Conservation (phyloP, 2,888 invertebrate species). For the Podotricha telesiphe region DNA sequence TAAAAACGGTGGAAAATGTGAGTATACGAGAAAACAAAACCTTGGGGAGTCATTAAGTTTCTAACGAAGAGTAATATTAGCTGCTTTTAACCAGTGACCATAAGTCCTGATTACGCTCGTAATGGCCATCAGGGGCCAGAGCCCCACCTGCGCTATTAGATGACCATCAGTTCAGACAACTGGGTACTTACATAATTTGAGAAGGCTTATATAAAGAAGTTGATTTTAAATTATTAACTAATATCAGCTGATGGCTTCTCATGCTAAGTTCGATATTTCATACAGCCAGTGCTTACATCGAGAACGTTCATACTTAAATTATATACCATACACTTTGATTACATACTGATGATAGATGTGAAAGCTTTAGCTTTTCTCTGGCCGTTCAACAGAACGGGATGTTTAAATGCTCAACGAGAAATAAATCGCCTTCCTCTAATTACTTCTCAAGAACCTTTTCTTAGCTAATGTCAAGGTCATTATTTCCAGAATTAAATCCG, state of each 20-base stretch:
- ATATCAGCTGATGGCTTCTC: neutral
- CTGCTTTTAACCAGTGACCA: constrained; percentile 47
- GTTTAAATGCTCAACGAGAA: no score
- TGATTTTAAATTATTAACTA: neutral
- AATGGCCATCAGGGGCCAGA: constrained; percentile 30
- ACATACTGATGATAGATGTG: no score
- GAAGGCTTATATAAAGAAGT: neutral
- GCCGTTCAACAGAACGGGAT: no score
- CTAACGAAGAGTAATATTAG: constrained; percentile 46
- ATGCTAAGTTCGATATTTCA: neutral
- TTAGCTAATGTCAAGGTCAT: no score
- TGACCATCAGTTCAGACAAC: constrained; percentile 27
- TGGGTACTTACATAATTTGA: neutral
- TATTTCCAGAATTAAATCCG: no score
- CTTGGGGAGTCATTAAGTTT: constrained; percentile 44
- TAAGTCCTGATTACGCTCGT: constrained; percentile 50
- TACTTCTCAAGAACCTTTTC: no score
- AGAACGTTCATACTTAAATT: no score
- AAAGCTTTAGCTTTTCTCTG: no score
- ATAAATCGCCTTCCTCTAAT: no score
- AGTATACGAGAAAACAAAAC: constrained; percentile 23
- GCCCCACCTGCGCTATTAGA: constrained; percentile 31
- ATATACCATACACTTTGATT: no score
- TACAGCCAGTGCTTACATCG: neutral
- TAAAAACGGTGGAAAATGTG: constrained; percentile 17